Percentiles rank a stretch among this genome's conserved stretches.
Evolutionary conservation across 2,888 invertebrate species (phyloP).

Genomic region (Alcis repandata): DNA sequence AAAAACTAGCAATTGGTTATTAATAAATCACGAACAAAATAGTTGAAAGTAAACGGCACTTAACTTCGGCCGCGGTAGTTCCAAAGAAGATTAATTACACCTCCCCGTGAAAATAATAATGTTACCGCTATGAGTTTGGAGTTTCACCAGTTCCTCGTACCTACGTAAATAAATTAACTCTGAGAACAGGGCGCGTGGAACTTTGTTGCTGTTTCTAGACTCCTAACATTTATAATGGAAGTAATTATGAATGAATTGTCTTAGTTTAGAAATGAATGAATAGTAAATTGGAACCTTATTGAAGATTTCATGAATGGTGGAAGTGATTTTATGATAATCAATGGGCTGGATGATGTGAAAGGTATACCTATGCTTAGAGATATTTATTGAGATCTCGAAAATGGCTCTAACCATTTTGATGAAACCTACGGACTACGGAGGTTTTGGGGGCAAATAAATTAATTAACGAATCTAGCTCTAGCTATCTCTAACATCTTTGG

Average conservation of each 20-base stretch:
- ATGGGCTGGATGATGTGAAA: too few relatives aligned
- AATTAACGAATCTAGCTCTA: too few relatives aligned
- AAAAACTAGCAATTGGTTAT: neutral
- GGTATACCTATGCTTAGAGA: too few relatives aligned
- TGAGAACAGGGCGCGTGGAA: neutral
- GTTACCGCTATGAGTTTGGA: slow-evolving; percentile 25
- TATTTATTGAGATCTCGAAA: too few relatives aligned
- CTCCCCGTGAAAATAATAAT: slow-evolving; percentile 30
- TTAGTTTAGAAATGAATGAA: neutral
- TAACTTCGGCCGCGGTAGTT: slow-evolving; percentile 33
- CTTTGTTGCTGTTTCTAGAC: neutral
- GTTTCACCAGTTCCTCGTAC: slow-evolving; percentile 7
- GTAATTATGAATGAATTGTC: neutral
- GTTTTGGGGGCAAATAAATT: too few relatives aligned
- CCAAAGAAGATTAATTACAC: slow-evolving; percentile 38
- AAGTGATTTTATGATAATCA: too few relatives aligned
- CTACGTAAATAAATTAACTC: slow-evolving; percentile 16
- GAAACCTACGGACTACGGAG: too few relatives aligned
- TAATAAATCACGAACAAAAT: slow-evolving; percentile 29
- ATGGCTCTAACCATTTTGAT: too few relatives aligned
- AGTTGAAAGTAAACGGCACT: slow-evolving; percentile 35
- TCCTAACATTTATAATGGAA: neutral
- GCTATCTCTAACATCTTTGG: too few relatives aligned
- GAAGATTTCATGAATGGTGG: too few relatives aligned
- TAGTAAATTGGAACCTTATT: neutral